Base-by-base conservation (phyloP, 2,888 invertebrate genomes). In the Thelaira solivaga region DNA sequence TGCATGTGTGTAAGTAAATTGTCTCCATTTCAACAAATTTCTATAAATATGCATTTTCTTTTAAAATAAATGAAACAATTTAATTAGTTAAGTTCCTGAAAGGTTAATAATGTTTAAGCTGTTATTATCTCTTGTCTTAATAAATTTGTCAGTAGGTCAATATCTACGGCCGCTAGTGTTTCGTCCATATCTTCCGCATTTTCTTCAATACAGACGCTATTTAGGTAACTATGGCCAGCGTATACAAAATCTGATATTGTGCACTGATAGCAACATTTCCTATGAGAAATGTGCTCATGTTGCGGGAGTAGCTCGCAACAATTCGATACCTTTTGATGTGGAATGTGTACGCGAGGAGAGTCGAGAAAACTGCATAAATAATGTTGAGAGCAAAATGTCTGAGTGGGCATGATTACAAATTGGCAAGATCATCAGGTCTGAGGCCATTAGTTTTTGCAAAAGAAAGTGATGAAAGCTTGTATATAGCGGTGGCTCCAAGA, bases 401-500 rank as follows among this genome's bases (percentile, higher is more conserved):
- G 77, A 76, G 64, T 1, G 82, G 69, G 0, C 80, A 81, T 51
- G 77, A 67, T 8, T 82, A 82, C 24, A 45, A 62, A 39, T 34
- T 41, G 3, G 82, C 81, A 13, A 79, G 82, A 55, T 39, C 5
- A 6, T 62, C 39, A 1, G 69, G 71, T 6, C 53, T 82, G 13
- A 29, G 39, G 0, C 82, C 82, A 1, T 29, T 80, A 1, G 13
- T 82, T 6, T 82, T 73, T 68, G 82, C 80, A 20, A 75, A 80
- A 26, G 80, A 80, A 22, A 36, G 29, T 65, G 67, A 79, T 11
- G 31, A 16, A 4, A 76, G 79, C 59, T 72, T 81, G 7, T 81
- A 73, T 43, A 67, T 82, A 16, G 82, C 82, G 3, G 82, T 82
- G 22, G 82, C 79, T 8, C 80, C 81, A 3, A 64, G 77, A 16